Evolutionary conservation across 2,113 vertebrate species (phyloP), one percentile per base, ranked within the genome.

Genomic region (Oncorhynchus keta): DNA sequence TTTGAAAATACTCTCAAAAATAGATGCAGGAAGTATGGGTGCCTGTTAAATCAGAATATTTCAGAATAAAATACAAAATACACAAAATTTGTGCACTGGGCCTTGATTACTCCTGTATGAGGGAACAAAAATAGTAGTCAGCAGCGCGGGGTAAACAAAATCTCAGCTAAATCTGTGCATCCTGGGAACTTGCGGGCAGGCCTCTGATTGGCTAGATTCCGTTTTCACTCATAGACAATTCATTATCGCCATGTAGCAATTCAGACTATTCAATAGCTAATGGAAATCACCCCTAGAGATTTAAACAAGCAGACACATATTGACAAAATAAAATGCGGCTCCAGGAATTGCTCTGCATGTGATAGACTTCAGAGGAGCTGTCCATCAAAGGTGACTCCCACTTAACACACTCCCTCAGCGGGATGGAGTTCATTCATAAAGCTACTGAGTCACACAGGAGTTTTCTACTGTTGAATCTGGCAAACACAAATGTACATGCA

Each of bases 141-240:
- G 35, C 35, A 35, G 35, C 35, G 1, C 35, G 6, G 35, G 35
- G 35, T 6, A 35, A 35, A 35, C 35, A 35, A 35, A 35, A 35
- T 35, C 35, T 35, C 35, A 35, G 35, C 35, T 2, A 35, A 35
- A 35, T 7, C 35, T 35, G 35, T 35, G 35, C 35, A 35, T 35
- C 32, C 32, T 35, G 6, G 6, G 32, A 35, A 35, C 32, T 35
- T 35, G 32, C 32, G 6, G 32, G 32, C 32, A 35, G 32, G 6
- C 35, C 35, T 35, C 35, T 35, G 35, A 35, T 35, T 35, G 35
- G 35, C 6, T 11, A 51, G 11, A 51, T 13, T 51, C 49, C 9
- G 49, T 14, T 82, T 83, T 85, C 79, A 89, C 85, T 84, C 81
- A 81, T 70, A 83, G 79, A 84, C 84, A 83, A 88, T 84, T 89